A percentile compares a stretch with the other conserved stretches of the same genome.
Evolutionary conservation across 2,113 vertebrate genomes (phyloP).

Genomic region (Myrmecobius fasciatus): DNA sequence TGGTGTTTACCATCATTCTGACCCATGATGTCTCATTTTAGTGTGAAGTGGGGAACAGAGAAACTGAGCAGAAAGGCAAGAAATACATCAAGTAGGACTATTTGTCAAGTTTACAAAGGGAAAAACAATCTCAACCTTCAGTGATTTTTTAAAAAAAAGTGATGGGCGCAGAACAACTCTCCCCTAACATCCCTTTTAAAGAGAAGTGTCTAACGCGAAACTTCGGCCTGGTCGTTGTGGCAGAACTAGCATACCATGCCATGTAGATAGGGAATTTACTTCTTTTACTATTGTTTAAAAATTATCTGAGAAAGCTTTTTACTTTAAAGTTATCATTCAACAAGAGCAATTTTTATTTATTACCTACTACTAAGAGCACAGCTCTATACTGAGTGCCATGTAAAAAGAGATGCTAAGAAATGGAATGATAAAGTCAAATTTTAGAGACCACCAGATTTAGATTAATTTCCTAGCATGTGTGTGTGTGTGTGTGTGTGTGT

Average conservation of each 20-base stretch:
- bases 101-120: neutral
- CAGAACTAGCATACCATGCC: neutral
- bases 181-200: neutral
- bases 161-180: too few species aligned
- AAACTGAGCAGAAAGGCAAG: neutral
- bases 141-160: neutral
- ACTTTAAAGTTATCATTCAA: constrained; percentile 1
- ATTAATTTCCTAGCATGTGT: neutral
- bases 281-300: neutral
- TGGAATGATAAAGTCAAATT: neutral
- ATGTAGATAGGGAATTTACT: too few species aligned
- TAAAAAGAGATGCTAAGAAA: neutral
- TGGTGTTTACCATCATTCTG: neutral
- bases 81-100: fast-evolving
- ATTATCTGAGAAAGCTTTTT: constrained; percentile 5
- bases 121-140: neutral
- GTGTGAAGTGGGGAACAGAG: neutral
- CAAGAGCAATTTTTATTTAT: neutral
- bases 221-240: neutral
- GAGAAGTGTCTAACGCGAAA: too few species aligned
- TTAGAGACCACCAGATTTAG: neutral
- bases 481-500: neutral
- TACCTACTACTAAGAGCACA: neutral
- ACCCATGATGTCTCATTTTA: neutral
- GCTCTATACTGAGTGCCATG: neutral